These are phyloP conservation scores for Steinernema feltiae DNA, from an alignment of 1,140 invertebrate species.

Conservation along the genomic window DNA sequence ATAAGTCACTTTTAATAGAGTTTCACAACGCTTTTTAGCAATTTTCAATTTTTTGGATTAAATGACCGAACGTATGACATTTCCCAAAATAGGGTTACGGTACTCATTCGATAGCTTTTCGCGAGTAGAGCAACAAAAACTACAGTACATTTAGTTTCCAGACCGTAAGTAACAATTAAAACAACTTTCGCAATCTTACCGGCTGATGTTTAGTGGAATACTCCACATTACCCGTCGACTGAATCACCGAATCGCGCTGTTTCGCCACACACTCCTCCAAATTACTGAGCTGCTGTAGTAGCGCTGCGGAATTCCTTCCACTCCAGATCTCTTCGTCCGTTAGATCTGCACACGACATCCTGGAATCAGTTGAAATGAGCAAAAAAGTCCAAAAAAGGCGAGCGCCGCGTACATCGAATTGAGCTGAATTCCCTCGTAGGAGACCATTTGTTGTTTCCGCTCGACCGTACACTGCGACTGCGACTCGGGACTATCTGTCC, in stretches of 20 bases:
- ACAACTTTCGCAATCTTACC: too few species aligned
- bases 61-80: too few species aligned
- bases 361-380: neutral
- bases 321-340: slow-evolving; percentile 3
- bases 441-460: slow-evolving; percentile 1
- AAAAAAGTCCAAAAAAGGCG: neutral
- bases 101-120: too few species aligned
- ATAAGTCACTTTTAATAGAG: too few species aligned
- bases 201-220: slow-evolving; percentile 42
- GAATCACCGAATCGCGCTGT: slow-evolving; percentile 53
- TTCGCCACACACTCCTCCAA: slow-evolving; percentile 50
- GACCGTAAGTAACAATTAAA: too few species aligned
- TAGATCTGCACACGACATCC: neutral
- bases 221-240: slow-evolving; percentile 51
- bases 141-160: too few species aligned
- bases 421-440: neutral
- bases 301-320: neutral
- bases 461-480: neutral
- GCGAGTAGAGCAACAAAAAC: too few species aligned
- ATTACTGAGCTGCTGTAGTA: slow-evolving; percentile 45
- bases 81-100: too few species aligned
- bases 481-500: slow-evolving; percentile 21
- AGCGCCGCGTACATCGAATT: neutral
- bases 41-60: too few species aligned
- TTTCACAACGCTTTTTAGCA: too few species aligned